Conservation (phyloP, 2,113 vertebrate species). For the Ctenomys sociabilis region DNA sequence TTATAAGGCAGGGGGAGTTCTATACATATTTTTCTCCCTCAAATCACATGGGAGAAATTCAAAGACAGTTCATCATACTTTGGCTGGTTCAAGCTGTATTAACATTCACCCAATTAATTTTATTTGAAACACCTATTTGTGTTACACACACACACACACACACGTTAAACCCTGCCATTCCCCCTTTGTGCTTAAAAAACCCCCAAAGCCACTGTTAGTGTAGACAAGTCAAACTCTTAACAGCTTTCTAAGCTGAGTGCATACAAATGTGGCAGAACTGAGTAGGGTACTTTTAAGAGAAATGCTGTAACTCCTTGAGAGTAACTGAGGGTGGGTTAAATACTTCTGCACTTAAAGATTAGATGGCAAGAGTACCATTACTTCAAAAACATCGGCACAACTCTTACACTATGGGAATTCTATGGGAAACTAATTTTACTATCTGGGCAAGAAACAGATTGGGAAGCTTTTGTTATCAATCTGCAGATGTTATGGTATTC, state of each 20-base stretch:
- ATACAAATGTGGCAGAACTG: not conserved
- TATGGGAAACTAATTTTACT: conserved; percentile 70
- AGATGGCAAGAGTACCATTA: conserved; percentile 52
- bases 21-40: not conserved
- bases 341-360: conserved; percentile 80
- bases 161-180: conserved; percentile 63
- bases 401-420: conserved; percentile 73
- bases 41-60: conserved; percentile 39
- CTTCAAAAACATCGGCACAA: conserved; percentile 60
- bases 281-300: conserved; percentile 62
- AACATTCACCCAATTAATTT: conserved; percentile 60
- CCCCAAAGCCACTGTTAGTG: conserved; percentile 54
- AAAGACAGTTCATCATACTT: conserved; percentile 61
- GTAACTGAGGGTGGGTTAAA: conserved; percentile 79
- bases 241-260: conserved; percentile 49
- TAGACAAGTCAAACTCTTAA: conserved; percentile 29
- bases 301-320: conserved; percentile 76
- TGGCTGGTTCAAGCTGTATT: conserved; percentile 58
- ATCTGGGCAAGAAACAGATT: conserved; percentile 20
- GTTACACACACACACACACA: not conserved
- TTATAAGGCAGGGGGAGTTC: not conserved
- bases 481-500: conserved; percentile 57
- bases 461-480: conserved; percentile 54
- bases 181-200: conserved; percentile 68
- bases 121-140: conserved; percentile 59